Conservation (phyloP, 2,797 vertebrate genomes). For the Semotilus atromaculatus region DNA sequence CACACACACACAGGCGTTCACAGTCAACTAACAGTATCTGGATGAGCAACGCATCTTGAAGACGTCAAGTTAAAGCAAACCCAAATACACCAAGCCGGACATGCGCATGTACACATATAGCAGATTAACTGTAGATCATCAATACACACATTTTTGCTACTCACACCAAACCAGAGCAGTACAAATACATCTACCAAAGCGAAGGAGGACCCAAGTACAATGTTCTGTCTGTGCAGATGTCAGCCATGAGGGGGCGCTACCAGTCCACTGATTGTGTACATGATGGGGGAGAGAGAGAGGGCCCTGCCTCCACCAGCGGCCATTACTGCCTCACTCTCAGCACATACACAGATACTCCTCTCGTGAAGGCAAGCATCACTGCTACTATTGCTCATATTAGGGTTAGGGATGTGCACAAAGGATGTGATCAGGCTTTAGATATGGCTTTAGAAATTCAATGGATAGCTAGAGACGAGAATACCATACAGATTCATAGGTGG, state of each 20-base stretch:
- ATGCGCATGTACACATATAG: background rate
- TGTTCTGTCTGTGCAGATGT: constrained; percentile 70
- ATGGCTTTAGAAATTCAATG: background rate
- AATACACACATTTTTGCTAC: background rate
- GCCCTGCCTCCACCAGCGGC: constrained; percentile 71
- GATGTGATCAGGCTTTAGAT: background rate
- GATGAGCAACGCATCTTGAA: background rate
- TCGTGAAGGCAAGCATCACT: background rate
- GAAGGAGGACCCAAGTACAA: background rate
- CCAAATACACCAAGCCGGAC: constrained; percentile 9
- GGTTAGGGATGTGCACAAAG: background rate
- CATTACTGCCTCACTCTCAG: constrained; percentile 72
- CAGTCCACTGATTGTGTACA: constrained; percentile 72
- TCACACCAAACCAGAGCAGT: constrained; percentile 9
- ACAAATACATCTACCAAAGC: background rate
- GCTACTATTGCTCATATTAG: background rate
- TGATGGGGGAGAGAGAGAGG: constrained; percentile 62
- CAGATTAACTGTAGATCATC: background rate
- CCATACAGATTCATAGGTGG: background rate
- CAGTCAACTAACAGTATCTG: background rate
- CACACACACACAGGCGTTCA: constrained; percentile 62
- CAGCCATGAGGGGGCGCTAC: constrained; percentile 82
- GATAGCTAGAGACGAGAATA: background rate
- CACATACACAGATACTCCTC: constrained; percentile 23
- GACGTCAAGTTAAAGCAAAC: background rate